Conservation (phyloP, 2,113 vertebrate species). For the Typhlomys cinereus region DNA sequence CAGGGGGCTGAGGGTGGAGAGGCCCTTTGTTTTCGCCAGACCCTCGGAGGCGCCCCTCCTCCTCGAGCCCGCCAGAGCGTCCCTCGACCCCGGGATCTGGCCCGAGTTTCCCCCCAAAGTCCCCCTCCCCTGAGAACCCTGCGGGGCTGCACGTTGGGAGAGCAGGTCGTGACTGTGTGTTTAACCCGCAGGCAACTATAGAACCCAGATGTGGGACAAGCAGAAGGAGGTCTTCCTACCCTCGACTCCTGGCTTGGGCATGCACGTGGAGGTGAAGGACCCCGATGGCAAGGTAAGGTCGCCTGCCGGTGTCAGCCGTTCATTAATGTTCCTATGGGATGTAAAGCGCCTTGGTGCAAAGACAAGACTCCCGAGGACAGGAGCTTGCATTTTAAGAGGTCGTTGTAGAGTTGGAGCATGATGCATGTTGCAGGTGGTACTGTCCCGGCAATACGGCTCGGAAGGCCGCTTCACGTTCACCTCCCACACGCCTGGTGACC, state of each 20-base stretch:
- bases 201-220: conserved; percentile 96
- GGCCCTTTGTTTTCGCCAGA: conserved; percentile 38
- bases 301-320: rapidly evolving
- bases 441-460: conserved; percentile 95
- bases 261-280: conserved; percentile 97
- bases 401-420: background rate
- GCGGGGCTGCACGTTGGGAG: background rate
- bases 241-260: conserved; percentile 94
- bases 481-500: conserved; percentile 95
- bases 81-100: background rate
- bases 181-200: conserved; percentile 90
- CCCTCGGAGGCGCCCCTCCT: background rate
- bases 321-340: background rate
- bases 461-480: conserved; percentile 97
- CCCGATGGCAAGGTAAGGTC: conserved; percentile 91
- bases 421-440: conserved; percentile 86
- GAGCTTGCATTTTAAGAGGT: background rate
- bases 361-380: background rate
- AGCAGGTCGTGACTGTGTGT: conserved; percentile 38
- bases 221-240: conserved; percentile 90
- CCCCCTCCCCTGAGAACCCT: background rate
- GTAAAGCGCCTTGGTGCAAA: background rate
- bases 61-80: background rate
- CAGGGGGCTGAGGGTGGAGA: conserved; percentile 77
- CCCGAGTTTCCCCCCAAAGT: background rate